Percentiles rank a stretch among this genome's conserved stretches.
These are phyloP conservation scores for Nomada goodeniana DNA, from an alignment of 2,888 invertebrate genomes.

Conservation along the genomic window DNA sequence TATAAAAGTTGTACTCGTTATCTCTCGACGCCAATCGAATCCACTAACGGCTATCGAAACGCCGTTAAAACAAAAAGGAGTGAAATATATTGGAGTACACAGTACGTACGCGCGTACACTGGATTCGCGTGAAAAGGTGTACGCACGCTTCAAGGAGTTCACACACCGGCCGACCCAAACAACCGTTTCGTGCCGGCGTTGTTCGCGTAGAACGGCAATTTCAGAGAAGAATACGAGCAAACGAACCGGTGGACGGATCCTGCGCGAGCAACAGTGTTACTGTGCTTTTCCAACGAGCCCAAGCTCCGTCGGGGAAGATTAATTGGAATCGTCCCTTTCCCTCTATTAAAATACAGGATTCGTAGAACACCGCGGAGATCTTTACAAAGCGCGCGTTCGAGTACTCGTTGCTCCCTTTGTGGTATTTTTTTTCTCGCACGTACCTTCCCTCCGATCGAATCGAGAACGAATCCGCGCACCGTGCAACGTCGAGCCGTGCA, in stretches of 20 bases:
- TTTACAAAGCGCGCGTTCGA: constrained; percentile 9
- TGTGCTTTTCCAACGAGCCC: background rate
- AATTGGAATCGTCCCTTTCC: constrained; percentile 20
- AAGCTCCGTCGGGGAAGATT: constrained; percentile 29
- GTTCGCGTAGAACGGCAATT: constrained; percentile 21
- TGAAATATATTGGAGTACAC: no score
- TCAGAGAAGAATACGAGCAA: constrained; percentile 18
- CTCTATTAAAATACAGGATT: constrained; percentile 2
- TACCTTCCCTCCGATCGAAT: background rate
- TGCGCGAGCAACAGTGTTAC: background rate
- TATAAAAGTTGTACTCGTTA: background rate
- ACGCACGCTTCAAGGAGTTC: constrained; percentile 2
- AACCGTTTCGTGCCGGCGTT: background rate
- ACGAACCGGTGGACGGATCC: constrained; percentile 11
- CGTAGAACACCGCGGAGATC: background rate
- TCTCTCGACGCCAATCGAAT: background rate
- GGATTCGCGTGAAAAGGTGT: background rate
- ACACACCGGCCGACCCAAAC: background rate
- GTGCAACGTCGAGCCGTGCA: background rate
- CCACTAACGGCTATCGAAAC: background rate
- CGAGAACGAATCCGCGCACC: background rate
- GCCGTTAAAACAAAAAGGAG: no score
- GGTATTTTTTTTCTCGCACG: background rate
- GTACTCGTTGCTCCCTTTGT: background rate
- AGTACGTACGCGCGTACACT: no score